phyloP scores from a whole-genome alignment of 2,888 invertebrate genomes.

The Euplagia quadripunctaria region DNA sequence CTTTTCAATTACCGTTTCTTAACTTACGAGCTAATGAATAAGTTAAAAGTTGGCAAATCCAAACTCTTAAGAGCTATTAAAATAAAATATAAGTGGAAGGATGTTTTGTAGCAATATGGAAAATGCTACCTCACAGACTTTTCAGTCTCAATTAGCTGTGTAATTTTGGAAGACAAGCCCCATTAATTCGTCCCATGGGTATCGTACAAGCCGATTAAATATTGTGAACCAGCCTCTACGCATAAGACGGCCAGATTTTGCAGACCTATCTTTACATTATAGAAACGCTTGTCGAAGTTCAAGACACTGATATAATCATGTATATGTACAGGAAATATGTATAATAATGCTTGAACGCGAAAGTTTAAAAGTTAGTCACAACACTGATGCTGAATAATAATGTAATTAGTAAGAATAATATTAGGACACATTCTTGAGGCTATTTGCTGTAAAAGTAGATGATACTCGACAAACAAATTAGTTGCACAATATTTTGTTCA shows the following conservation, averaged over 20 bases:
- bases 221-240: background rate
- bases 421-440: no score
- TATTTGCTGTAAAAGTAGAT: no score
- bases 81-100: constrained; percentile 26
- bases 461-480: no score
- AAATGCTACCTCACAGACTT: background rate
- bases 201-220: constrained; percentile 15
- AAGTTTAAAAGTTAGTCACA: no score
- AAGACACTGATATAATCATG: background rate
- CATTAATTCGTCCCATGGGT: constrained; percentile 21
- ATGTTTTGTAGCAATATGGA: constrained; percentile 1
- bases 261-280: background rate
- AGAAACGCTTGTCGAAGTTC: background rate
- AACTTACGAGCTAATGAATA: constrained; percentile 32
- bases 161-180: constrained; percentile 14
- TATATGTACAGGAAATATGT: no score
- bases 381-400: background rate
- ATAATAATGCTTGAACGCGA: no score
- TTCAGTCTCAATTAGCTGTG: constrained; percentile 13
- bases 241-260: background rate
- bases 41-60: constrained; percentile 16
- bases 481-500: no score
- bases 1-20: constrained; percentile 31
- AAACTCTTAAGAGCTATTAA: constrained; percentile 20
- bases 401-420: no score